phyloP scores from a whole-genome alignment of 2,797 vertebrate genomes.

The Mus spretus region DNA sequence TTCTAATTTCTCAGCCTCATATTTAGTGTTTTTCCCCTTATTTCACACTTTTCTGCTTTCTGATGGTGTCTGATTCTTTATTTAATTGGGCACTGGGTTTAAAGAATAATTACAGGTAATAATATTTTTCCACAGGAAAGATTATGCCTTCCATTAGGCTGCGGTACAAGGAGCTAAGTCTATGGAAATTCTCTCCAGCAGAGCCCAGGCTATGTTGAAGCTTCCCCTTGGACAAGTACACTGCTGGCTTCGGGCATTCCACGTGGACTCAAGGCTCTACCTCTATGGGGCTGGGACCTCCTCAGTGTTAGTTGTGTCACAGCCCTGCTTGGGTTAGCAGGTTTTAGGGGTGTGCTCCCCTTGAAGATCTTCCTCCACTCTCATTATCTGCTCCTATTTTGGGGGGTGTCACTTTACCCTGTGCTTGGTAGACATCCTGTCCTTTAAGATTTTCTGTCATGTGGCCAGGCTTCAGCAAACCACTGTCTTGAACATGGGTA shows the following conservation, averaged over 20 bases:
- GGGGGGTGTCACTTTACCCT: too few species aligned
- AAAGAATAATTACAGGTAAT: not conserved
- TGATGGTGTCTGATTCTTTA: not conserved
- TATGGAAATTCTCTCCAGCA: not conserved
- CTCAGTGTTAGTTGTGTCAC: not conserved
- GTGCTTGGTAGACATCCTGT: not conserved
- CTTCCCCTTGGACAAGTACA: not conserved
- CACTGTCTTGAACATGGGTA: not conserved
- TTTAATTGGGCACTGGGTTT: conserved; percentile 14
- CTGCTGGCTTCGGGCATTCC: not conserved
- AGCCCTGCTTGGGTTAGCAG: not conserved
- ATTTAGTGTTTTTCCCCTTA: not conserved
- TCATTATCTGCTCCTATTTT: too few species aligned
- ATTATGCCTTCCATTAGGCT: not conserved
- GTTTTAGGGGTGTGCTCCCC: not conserved
- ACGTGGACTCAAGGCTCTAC: not conserved
- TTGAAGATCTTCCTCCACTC: not conserved
- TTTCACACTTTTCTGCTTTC: not conserved
- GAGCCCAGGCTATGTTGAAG: not conserved
- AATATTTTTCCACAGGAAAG: not conserved
- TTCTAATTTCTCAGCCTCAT: not conserved
- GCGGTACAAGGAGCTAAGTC: not conserved
- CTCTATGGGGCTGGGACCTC: not conserved
- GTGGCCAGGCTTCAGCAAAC: not conserved
- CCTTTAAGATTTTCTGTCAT: not conserved